phyloP scores from a whole-genome alignment of 2,797 vertebrate genomes.

The Lerista edwardsae region DNA sequence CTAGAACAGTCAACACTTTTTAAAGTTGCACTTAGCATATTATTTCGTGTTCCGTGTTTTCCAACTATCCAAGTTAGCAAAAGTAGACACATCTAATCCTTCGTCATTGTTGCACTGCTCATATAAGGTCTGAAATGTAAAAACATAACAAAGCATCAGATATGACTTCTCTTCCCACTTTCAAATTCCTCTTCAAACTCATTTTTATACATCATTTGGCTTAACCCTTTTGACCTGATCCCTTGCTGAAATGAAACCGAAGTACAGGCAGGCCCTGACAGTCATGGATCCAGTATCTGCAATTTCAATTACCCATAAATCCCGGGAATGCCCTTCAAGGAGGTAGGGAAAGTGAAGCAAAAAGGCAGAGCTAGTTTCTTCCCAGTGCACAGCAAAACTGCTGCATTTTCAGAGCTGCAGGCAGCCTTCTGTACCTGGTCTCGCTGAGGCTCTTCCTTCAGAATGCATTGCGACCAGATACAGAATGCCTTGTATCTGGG shows the following conservation, averaged over 20 bases:
- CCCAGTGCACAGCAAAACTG: too few relatives aligned
- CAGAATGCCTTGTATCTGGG: too few relatives aligned
- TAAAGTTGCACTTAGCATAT: slow-evolving; percentile 35
- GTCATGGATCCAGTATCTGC: too few relatives aligned
- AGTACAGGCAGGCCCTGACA: too few relatives aligned
- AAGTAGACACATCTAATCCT: slow-evolving; percentile 87
- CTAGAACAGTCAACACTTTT: slow-evolving; percentile 15
- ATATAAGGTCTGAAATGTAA: slow-evolving; percentile 88
- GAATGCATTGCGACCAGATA: too few relatives aligned
- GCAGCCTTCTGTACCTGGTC: too few relatives aligned
- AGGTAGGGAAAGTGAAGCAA: too few relatives aligned
- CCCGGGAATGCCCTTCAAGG: too few relatives aligned
- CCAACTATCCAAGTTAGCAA: slow-evolving; percentile 80
- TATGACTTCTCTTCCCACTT: background rate
- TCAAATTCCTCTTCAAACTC: background rate
- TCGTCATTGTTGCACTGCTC: slow-evolving; percentile 89
- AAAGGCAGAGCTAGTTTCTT: too few relatives aligned
- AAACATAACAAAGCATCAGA: slow-evolving; percentile 29
- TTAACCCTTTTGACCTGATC: background rate
- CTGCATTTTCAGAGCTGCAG: too few relatives aligned
- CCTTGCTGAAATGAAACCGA: background rate
- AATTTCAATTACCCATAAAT: too few relatives aligned
- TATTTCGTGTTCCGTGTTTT: slow-evolving; percentile 72
- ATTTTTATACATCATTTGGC: background rate
- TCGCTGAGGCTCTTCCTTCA: too few relatives aligned